Evolutionary conservation across 2,113 vertebrate genomes (phyloP).

Genomic region (Terrapene triunguis): DNA sequence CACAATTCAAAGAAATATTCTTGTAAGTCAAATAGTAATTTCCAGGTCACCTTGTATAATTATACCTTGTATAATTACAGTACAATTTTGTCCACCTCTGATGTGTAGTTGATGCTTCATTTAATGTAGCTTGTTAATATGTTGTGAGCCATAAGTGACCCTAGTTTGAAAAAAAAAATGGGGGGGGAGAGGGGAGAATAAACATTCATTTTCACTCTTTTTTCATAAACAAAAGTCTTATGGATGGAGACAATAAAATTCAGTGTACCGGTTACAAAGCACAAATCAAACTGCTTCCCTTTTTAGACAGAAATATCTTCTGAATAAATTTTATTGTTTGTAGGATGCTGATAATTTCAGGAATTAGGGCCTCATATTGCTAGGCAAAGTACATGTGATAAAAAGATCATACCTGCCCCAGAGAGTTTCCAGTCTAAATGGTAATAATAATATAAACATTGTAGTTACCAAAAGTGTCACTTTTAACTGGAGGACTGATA

Average conservation of each 20-base stretch:
- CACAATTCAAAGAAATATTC: neutral
- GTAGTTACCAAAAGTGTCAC: neutral
- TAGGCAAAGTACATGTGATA: neutral
- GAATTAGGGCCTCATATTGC: neutral
- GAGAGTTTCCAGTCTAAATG: neutral
- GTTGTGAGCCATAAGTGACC: neutral
- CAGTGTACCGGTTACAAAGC: neutral
- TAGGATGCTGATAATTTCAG: neutral
- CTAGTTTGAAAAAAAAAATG: neutral
- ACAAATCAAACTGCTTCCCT: neutral
- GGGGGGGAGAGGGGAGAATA: neutral
- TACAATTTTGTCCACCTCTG: neutral
- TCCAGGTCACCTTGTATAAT: neutral
- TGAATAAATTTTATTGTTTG: neutral
- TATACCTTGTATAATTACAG: neutral
- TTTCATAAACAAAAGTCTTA: neutral
- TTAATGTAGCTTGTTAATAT: neutral
- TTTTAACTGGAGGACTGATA: neutral
- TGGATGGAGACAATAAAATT: neutral
- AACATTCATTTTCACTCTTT: neutral
- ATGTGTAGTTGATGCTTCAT: neutral
- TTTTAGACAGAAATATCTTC: neutral
- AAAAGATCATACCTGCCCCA: neutral
- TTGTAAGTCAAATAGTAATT: neutral
- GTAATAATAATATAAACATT: neutral